Evolutionary conservation across 2,797 vertebrate species (phyloP).

Genomic region (Pempheris klunzingeri): DNA sequence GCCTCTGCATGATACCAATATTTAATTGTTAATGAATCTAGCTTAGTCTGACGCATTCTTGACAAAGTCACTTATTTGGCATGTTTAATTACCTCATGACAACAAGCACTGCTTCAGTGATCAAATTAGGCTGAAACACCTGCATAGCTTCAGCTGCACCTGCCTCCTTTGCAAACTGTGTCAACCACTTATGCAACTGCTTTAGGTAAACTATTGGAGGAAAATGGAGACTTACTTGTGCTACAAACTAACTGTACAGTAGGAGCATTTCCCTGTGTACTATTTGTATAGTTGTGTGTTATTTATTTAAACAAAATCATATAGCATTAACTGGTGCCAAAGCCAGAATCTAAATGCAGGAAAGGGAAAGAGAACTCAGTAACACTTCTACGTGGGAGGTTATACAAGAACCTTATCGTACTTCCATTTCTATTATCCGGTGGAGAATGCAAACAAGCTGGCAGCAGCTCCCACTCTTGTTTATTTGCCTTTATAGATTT

Average conservation of each 20-base stretch:
- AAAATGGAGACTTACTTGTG: constrained; percentile 4
- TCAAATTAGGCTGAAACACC: constrained; percentile 53
- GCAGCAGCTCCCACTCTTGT: constrained; percentile 71
- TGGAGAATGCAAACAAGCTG: constrained; percentile 68
- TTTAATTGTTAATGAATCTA: constrained; percentile 50
- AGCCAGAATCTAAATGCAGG: constrained; percentile 40
- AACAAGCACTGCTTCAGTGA: constrained; percentile 73
- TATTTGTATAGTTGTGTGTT: background rate
- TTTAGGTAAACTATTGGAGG: background rate
- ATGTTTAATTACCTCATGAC: constrained; percentile 85
- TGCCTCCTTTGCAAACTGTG: constrained; percentile 28
- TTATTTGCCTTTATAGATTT: constrained; percentile 79
- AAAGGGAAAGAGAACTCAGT: constrained; percentile 53
- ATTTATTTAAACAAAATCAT: constrained; percentile 32
- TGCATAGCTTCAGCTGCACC: constrained; percentile 35
- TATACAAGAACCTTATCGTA: constrained; percentile 71
- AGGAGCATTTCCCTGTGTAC: background rate
- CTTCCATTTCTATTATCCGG: constrained; percentile 73
- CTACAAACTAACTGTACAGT: background rate
- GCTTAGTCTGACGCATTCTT: constrained; percentile 45
- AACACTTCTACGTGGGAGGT: constrained; percentile 65
- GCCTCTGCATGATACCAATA: constrained; percentile 16
- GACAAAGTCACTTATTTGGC: constrained; percentile 73
- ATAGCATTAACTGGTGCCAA: constrained; percentile 66
- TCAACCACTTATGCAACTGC: constrained; percentile 14